A percentile compares a stretch with the other conserved stretches of the same genome.
These are phyloP conservation scores for Hoplias malabaricus DNA, from an alignment of 2,113 vertebrate species.

Conservation along the genomic window DNA sequence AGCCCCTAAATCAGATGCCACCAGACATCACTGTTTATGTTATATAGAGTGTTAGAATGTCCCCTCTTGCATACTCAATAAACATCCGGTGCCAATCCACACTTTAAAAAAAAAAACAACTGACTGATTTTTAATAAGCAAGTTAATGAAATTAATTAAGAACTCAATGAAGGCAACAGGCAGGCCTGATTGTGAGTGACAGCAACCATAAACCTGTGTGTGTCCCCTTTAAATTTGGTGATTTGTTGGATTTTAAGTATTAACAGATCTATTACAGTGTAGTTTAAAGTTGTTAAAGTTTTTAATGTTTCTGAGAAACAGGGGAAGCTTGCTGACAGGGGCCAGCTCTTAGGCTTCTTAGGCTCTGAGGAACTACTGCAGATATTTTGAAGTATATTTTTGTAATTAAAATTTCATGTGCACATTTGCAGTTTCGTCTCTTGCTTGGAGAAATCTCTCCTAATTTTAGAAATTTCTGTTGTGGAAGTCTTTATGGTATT, in stretches of 20 bases:
- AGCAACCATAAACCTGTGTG: neutral
- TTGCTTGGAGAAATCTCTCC: too few relatives aligned
- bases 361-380: neutral
- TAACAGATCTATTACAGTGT: neutral
- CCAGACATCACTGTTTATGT: neutral
- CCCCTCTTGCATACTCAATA: neutral
- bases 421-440: neutral
- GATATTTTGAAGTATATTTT: too few relatives aligned
- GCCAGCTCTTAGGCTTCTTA: neutral
- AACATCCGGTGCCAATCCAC: neutral
- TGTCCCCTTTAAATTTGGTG: neutral
- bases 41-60: neutral
- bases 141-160: neutral
- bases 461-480: too few relatives aligned
- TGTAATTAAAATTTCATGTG: too few relatives aligned
- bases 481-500: too few relatives aligned
- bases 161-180: neutral
- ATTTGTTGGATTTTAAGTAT: neutral
- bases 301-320: too few relatives aligned
- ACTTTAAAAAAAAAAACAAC: neutral
- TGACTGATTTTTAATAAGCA: neutral
- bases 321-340: too few relatives aligned
- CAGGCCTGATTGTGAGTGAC: neutral
- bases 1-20: neutral
- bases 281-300: neutral